These are phyloP conservation scores for Steinernema hermaphroditum DNA, from an alignment of 2,888 invertebrate species.

Conservation along the genomic window DNA sequence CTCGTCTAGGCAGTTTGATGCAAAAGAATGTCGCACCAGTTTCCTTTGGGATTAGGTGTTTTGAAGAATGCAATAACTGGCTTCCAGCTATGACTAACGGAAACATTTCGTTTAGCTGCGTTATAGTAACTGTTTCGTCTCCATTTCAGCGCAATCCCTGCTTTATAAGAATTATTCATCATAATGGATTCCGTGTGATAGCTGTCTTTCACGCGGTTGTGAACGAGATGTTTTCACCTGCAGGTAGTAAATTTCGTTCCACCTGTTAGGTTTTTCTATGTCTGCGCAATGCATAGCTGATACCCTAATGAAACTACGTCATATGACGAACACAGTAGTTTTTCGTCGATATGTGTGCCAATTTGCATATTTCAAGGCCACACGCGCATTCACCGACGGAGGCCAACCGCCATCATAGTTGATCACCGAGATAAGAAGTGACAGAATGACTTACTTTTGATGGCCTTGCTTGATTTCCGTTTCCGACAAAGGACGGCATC, in stretches of 20 bases:
- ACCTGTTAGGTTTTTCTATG: not conserved
- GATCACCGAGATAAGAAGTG: slow-evolving; percentile 3
- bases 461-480: slow-evolving; percentile 80
- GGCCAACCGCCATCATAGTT: slow-evolving; percentile 7
- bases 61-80: too few relatives aligned
- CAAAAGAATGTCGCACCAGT: too few relatives aligned
- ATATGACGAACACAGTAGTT: not conserved
- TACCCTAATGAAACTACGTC: not conserved
- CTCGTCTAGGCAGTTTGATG: too few relatives aligned
- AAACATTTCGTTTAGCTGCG: too few relatives aligned
- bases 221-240: not conserved
- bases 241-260: not conserved
- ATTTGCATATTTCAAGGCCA: not conserved
- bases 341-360: not conserved
- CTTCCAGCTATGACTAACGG: too few relatives aligned
- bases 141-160: too few relatives aligned
- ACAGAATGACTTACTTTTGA: slow-evolving; percentile 68
- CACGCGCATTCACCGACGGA: not conserved
- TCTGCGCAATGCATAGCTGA: not conserved
- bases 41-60: too few relatives aligned
- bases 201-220: too few relatives aligned
- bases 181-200: too few relatives aligned
- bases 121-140: not conserved
- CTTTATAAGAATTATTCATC: too few relatives aligned
- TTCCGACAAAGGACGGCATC: slow-evolving; percentile 90